A percentile compares a stretch with the other conserved stretches of the same genome.
phyloP scores from a whole-genome alignment of 2,797 vertebrate genomes.

The Smutsia gigantea region DNA sequence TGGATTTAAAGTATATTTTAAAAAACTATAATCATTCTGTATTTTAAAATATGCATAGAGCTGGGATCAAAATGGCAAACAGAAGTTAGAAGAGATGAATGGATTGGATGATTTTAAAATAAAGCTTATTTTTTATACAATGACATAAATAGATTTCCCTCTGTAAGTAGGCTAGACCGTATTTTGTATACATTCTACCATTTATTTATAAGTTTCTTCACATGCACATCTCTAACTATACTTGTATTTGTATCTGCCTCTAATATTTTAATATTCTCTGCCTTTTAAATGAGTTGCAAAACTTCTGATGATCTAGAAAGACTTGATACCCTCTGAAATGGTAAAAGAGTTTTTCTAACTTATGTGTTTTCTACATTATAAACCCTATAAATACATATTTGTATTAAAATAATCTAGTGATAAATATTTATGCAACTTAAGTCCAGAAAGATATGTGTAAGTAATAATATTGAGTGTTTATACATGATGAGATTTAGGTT shows the following conservation, averaged over 20 bases:
- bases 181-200: not conserved
- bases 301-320: not conserved
- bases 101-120: not conserved
- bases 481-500: not conserved
- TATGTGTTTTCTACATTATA: not conserved
- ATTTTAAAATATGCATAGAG: not conserved
- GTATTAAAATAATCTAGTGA: conserved; percentile 30
- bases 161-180: not conserved
- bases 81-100: not conserved
- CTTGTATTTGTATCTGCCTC: not conserved
- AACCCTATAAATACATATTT: not conserved
- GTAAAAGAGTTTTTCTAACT: not conserved
- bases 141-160: not conserved
- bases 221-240: not conserved
- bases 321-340: not conserved
- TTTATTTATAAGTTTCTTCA: not conserved
- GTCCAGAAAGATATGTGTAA: not conserved
- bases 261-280: not conserved
- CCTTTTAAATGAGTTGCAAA: not conserved
- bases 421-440: conserved; percentile 20
- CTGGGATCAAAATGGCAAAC: not conserved
- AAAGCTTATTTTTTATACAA: not conserved
- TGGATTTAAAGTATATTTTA: conserved; percentile 21
- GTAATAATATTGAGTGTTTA: not conserved
- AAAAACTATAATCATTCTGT: not conserved